Percentiles rank a stretch among this genome's conserved stretches.
phyloP scores from a whole-genome alignment of 1,140 invertebrate species.

The Dendrolimus punctatus region DNA sequence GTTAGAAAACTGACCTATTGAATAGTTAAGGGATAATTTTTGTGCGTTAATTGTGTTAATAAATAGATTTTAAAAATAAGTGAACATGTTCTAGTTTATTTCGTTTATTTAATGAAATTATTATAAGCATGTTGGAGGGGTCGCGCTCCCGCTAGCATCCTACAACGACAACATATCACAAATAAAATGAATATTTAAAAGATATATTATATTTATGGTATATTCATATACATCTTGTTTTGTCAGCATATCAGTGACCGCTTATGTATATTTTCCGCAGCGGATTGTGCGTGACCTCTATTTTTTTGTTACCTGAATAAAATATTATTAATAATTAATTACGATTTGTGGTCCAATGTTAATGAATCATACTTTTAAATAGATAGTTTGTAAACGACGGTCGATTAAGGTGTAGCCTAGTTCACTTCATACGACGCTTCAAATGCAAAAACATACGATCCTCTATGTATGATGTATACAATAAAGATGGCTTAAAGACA shows the following conservation, averaged over 20 bases:
- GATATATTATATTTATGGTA: slow-evolving; percentile 20
- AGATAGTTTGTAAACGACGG: slow-evolving; percentile 53
- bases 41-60: slow-evolving; percentile 64
- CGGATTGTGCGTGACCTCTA: slow-evolving; percentile 35
- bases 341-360: slow-evolving; percentile 70
- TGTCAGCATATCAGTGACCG: slow-evolving; percentile 13
- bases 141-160: slow-evolving; percentile 25
- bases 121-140: slow-evolving; percentile 48
- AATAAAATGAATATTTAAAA: slow-evolving; percentile 7
- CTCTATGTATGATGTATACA: slow-evolving; percentile 17
- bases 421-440: slow-evolving; percentile 27
- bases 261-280: slow-evolving; percentile 9
- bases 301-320: slow-evolving; percentile 70
- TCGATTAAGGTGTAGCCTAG: slow-evolving; percentile 46
- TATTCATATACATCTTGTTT: slow-evolving; percentile 17
- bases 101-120: slow-evolving; percentile 60
- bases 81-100: slow-evolving; percentile 63
- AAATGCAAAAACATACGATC: slow-evolving; percentile 33
- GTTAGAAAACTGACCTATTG: slow-evolving; percentile 43
- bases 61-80: slow-evolving; percentile 37
- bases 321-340: slow-evolving; percentile 68
- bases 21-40: slow-evolving; percentile 55
- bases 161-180: slow-evolving; percentile 41
- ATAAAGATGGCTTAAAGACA: slow-evolving; percentile 8
- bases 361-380: slow-evolving; percentile 67